These are phyloP conservation scores for Oreortyx pictus DNA, from an alignment of 2,797 vertebrate genomes.

Conservation along the genomic window DNA sequence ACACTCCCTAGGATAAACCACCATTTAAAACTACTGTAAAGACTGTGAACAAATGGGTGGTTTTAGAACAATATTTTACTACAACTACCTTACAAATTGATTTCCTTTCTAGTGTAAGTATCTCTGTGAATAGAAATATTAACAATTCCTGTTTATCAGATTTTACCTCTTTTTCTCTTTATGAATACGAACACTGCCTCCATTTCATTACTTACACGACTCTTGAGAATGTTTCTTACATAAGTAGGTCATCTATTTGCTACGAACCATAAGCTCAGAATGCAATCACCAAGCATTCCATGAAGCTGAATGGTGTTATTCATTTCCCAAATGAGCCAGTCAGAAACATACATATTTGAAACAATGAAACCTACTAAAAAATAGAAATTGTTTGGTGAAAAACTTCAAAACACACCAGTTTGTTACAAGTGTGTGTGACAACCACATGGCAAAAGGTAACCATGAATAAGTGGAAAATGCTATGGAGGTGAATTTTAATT, in stretches of 20 bases:
- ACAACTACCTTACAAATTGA: background rate
- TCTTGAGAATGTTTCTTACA: background rate
- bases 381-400: background rate
- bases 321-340: background rate
- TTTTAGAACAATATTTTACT: background rate
- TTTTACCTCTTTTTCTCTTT: conserved; percentile 27
- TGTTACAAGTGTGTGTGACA: background rate
- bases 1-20: background rate
- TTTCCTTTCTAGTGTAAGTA: background rate
- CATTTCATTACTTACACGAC: background rate
- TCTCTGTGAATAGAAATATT: background rate
- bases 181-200: background rate
- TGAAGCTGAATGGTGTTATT: background rate
- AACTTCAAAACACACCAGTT: background rate
- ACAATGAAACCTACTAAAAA: background rate
- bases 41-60: background rate
- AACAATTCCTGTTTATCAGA: background rate
- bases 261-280: background rate
- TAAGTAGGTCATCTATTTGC: conserved; percentile 23
- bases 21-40: background rate
- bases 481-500: background rate
- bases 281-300: background rate
- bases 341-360: background rate
- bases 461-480: background rate
- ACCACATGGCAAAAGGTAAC: background rate